These are phyloP conservation scores for Scyliorhinus canicula DNA, from an alignment of 2,797 vertebrate species.

Conservation along the genomic window DNA sequence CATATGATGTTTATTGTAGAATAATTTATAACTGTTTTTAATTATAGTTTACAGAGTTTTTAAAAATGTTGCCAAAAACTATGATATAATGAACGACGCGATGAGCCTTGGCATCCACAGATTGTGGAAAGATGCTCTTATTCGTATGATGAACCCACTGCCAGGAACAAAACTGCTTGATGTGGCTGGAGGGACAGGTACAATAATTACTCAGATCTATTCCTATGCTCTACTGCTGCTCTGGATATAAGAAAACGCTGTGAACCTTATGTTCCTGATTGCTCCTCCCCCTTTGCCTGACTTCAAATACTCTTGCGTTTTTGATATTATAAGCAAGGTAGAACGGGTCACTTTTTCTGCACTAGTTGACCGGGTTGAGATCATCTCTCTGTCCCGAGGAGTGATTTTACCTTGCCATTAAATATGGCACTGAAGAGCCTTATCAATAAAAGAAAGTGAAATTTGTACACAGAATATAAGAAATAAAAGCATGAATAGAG, in stretches of 20 bases:
- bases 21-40: not conserved
- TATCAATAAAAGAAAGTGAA: not conserved
- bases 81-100: slow-evolving; percentile 94
- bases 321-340: too few species aligned
- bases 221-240: not conserved
- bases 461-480: not conserved
- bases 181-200: slow-evolving; percentile 91
- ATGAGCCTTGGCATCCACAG: slow-evolving; percentile 92
- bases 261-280: not conserved
- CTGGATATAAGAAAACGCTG: not conserved
- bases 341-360: not conserved
- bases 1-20: not conserved
- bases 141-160: slow-evolving; percentile 76
- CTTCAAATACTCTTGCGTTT: too few species aligned
- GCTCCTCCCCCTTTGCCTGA: not conserved
- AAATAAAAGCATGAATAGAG: too few species aligned
- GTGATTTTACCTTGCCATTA: not conserved
- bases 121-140: slow-evolving; percentile 82
- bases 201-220: not conserved
- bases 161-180: slow-evolving; percentile 80
- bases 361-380: too few species aligned
- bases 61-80: slow-evolving; percentile 86
- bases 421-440: not conserved
- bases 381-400: too few species aligned
- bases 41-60: slow-evolving; percentile 82